A percentile compares a stretch with the other conserved stretches of the same genome.
Conservation (phyloP, 1,140 invertebrate species). For the Magallana angulata region DNA sequence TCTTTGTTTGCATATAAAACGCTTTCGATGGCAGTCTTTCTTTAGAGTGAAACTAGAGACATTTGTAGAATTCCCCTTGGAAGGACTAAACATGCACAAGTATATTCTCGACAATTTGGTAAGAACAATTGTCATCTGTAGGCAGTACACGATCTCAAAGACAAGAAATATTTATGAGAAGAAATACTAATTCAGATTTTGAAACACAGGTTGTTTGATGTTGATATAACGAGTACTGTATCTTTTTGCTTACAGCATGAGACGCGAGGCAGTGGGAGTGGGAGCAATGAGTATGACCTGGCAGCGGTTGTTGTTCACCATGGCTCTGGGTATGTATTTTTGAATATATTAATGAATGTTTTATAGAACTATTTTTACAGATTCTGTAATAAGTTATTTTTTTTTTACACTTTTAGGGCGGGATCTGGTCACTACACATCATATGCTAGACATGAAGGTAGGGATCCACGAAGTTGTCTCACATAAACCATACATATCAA, state of each 20-base stretch:
- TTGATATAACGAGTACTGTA: not conserved
- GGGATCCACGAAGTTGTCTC: slow-evolving; percentile 33
- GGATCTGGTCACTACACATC: slow-evolving; percentile 92
- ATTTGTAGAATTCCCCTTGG: slow-evolving; percentile 88
- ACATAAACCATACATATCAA: no score
- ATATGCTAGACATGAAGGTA: slow-evolving; percentile 89
- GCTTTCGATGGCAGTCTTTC: slow-evolving; percentile 91
- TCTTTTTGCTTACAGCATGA: slow-evolving; percentile 81
- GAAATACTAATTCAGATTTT: not conserved
- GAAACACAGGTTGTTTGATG: not conserved
- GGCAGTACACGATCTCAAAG: not conserved
- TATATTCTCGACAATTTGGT: slow-evolving; percentile 86
- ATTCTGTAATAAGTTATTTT: not conserved
- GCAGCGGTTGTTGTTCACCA: slow-evolving; percentile 92
- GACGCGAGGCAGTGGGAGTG: slow-evolving; percentile 82
- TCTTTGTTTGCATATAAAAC: slow-evolving; percentile 91
- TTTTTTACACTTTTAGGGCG: slow-evolving; percentile 81
- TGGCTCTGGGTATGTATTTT: slow-evolving; percentile 85
- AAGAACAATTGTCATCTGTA: not conserved
- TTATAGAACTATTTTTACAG: no score
- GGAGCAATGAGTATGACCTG: slow-evolving; percentile 87
- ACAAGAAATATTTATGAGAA: not conserved
- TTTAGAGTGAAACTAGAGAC: slow-evolving; percentile 90
- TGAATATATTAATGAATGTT: not conserved
- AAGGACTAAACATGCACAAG: slow-evolving; percentile 88